These are phyloP conservation scores for Lerema accius DNA, from an alignment of 1,140 invertebrate species.

Conservation along the genomic window DNA sequence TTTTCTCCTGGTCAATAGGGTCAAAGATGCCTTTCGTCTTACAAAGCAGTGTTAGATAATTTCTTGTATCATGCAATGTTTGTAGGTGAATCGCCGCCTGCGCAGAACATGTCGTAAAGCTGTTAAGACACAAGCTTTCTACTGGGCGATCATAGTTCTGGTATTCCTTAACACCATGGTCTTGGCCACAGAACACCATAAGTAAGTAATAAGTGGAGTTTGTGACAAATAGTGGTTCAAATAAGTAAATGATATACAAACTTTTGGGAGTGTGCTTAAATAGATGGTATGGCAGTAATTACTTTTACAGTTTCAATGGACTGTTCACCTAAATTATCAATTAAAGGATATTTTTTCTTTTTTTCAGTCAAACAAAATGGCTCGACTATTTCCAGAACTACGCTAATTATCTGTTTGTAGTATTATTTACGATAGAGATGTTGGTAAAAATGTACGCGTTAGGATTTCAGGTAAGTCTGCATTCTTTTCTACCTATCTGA, in stretches of 20 bases:
- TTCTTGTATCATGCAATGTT: too few relatives aligned
- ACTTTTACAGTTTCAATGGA: too few relatives aligned
- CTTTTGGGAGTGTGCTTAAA: too few relatives aligned
- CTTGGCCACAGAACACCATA: slow-evolving; percentile 98
- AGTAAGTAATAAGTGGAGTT: slow-evolving; percentile 10
- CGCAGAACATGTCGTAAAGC: slow-evolving; percentile 95
- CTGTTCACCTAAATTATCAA: not conserved
- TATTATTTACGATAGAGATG: slow-evolving; percentile 99
- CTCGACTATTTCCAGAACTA: slow-evolving; percentile 98
- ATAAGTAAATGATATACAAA: too few relatives aligned
- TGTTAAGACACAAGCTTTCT: slow-evolving; percentile 99
- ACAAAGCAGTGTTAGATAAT: too few relatives aligned
- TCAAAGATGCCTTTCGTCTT: too few relatives aligned
- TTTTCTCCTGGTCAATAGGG: too few relatives aligned
- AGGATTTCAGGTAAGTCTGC: slow-evolving; percentile 92
- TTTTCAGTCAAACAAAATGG: slow-evolving; percentile 91
- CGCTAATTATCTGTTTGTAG: slow-evolving; percentile 98
- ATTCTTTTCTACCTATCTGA: not conserved
- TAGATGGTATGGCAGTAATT: too few relatives aligned
- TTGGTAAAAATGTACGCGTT: slow-evolving; percentile 99
- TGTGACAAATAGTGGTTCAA: too few relatives aligned
- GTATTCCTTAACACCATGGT: slow-evolving; percentile 97
- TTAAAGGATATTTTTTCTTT: slow-evolving; percentile 28
- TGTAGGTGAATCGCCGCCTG: slow-evolving; percentile 93
- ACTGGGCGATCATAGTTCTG: slow-evolving; percentile 98